A percentile compares a stretch with the other conserved stretches of the same genome.
phyloP scores from a whole-genome alignment of 2,113 vertebrate species.

The Nyctibius bracteatus region DNA sequence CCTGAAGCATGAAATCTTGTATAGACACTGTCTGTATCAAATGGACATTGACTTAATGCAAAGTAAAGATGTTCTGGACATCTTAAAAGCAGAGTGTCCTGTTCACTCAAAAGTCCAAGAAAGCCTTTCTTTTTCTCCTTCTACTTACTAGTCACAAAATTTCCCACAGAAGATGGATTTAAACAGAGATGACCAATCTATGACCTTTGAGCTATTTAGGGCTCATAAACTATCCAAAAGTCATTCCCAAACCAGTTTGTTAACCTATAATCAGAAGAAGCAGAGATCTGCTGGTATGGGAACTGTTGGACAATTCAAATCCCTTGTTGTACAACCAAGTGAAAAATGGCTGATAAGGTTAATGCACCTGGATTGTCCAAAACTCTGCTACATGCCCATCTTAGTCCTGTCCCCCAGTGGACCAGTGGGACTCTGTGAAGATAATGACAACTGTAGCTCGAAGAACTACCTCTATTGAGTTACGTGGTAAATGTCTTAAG shows the following conservation, averaged over 20 bases:
- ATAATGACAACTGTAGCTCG: not conserved
- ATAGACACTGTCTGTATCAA: not conserved
- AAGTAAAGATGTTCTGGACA: not conserved
- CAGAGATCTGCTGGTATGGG: not conserved
- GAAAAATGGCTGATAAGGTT: not conserved
- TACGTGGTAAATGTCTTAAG: not conserved
- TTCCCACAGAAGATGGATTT: not conserved
- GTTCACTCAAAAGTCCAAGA: not conserved
- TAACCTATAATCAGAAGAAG: not conserved
- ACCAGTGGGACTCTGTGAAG: not conserved
- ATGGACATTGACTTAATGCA: not conserved
- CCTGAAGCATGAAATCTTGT: not conserved
- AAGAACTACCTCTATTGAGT: not conserved
- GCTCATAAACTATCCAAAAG: not conserved
- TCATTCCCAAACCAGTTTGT: not conserved
- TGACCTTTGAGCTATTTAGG: not conserved
- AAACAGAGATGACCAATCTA: not conserved
- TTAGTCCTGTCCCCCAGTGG: not conserved
- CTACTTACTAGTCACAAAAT: not conserved
- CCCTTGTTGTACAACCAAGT: not conserved
- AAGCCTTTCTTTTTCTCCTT: not conserved
- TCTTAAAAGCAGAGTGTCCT: not conserved
- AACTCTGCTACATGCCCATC: not conserved
- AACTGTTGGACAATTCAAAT: not conserved
- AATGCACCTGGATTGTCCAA: not conserved